Evolutionary conservation across 2,888 invertebrate genomes (phyloP).

Genomic region (Trissoscelio sp.): DNA sequence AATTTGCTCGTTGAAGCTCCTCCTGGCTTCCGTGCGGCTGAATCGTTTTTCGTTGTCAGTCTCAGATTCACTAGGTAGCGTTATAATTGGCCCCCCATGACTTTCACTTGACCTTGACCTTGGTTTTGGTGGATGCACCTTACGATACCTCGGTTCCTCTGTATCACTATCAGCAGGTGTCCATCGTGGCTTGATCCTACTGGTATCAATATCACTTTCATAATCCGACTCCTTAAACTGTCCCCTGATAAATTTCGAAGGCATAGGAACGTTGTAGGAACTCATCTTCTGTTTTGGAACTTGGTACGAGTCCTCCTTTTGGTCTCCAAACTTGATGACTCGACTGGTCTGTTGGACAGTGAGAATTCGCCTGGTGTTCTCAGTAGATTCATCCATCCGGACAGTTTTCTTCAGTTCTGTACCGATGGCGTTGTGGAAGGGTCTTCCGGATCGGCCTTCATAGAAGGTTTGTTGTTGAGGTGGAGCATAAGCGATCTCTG

Average conservation of each 20-base stretch:
- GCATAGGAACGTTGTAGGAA: conserved; percentile 83
- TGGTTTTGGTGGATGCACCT: conserved; percentile 85
- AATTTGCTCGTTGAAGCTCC: conserved; percentile 68
- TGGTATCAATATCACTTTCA: conserved; percentile 87
- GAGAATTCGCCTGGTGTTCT: conserved; percentile 87
- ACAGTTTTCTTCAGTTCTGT: conserved; percentile 89
- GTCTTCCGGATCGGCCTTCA: conserved; percentile 85
- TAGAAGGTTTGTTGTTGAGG: conserved; percentile 85
- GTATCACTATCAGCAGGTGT: conserved; percentile 86
- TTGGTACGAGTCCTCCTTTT: conserved; percentile 44
- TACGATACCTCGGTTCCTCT: conserved; percentile 86
- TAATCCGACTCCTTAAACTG: conserved; percentile 89
- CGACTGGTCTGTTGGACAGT: conserved; percentile 89
- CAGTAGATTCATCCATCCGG: conserved; percentile 88
- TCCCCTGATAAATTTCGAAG: conserved; percentile 87
- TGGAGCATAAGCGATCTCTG: conserved; percentile 85
- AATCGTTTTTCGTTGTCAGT: conserved; percentile 81
- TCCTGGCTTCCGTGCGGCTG: conserved; percentile 72
- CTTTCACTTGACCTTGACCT: conserved; percentile 81
- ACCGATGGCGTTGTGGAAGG: conserved; percentile 86
- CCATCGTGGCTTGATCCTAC: conserved; percentile 87
- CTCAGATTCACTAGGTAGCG: conserved; percentile 78
- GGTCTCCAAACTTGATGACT: conserved; percentile 87
- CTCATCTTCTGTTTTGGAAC: conserved; percentile 66
- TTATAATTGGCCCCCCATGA: conserved; percentile 82